Evolutionary conservation across 2,888 invertebrate genomes (phyloP).

Genomic region (Philonicus albiceps): DNA sequence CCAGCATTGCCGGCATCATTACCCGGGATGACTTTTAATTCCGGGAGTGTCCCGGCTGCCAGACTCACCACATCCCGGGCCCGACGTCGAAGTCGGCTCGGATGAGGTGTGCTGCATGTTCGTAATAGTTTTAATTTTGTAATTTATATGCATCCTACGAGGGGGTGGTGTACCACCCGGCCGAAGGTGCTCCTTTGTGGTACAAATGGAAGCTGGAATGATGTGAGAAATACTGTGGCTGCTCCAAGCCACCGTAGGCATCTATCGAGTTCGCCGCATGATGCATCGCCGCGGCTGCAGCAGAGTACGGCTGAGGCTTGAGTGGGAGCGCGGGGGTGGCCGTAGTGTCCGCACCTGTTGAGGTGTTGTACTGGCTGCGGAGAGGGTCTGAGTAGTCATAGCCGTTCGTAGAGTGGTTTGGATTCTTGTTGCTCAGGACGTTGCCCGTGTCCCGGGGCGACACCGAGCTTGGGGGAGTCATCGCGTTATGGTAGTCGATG

Average conservation of each 20-base stretch:
- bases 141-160: conserved; percentile 67
- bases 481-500: conserved; percentile 89
- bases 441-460: conserved; percentile 88
- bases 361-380: conserved; percentile 60
- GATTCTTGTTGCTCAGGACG: conserved; percentile 61
- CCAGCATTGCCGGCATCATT: conserved; percentile 44
- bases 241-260: conserved; percentile 71
- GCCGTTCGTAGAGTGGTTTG: conserved; percentile 60
- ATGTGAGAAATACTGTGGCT: conserved; percentile 85
- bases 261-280: conserved; percentile 65
- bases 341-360: conserved; percentile 66
- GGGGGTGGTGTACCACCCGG: conserved; percentile 81
- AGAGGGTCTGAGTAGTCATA: conserved; percentile 73
- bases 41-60: not conserved
- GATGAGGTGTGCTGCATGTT: conserved; percentile 2
- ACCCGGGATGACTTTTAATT: conserved; percentile 47
- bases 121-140: conserved; percentile 48
- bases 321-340: conserved; percentile 77
- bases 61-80: not conserved
- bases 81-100: not conserved
- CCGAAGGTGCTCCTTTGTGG: conserved; percentile 75
- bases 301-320: conserved; percentile 90
- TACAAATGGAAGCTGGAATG: conserved; percentile 87
- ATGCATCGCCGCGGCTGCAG: conserved; percentile 72
- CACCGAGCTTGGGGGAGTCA: conserved; percentile 97